Base-by-base conservation (phyloP, 2,888 invertebrate species). In the Drosophila greeni region DNA sequence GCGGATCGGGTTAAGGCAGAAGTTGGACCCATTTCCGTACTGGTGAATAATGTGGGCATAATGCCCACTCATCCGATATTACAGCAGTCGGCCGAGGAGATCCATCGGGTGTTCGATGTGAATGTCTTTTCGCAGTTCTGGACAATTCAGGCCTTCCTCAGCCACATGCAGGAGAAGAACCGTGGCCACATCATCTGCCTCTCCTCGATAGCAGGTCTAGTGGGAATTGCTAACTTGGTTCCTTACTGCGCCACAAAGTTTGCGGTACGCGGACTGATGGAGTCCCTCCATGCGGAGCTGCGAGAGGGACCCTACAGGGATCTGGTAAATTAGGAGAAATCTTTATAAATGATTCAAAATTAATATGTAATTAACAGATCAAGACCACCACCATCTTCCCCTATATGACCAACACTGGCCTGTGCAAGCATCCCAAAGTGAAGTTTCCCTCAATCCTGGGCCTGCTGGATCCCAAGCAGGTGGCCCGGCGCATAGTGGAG, bases 11-110 rank as follows among this genome's bases (percentile, higher is more conserved):
- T 95, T 2, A 90, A 91, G 51, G 87, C 89, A 6, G 93, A 95
- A 74, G 92, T 95, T 0, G 96, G 95, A 0, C 91, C 93, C 55
- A 92, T 96, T 5, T 93, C 93, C 0, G 93, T 96, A 84, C 88
- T 96, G 56, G 90, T 96, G 9, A 96, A 96, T 89, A 96, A 96
- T 89, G 96, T 95, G 0, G 96, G 96, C 5, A 94, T 96, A 70
- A 95, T 95, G 94, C 94, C 95, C 0, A 93, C 93, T 79, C 93
- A 93, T 86, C 90, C 92, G 0, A 89, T 96, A 53, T 87, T 93
- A 33, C 90, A 92, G 45, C 92, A 93, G 64, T 91, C 91, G 0
- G 90, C 91, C 29, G 91, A 92, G 66, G 94, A 95, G 85, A 93
- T 96, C 70, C 90, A 91, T n/a, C 90, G 91, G 37, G 90, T 92